Evolutionary conservation across 2,113 vertebrate genomes (phyloP).

Genomic region (Dascyllus trimaculatus): DNA sequence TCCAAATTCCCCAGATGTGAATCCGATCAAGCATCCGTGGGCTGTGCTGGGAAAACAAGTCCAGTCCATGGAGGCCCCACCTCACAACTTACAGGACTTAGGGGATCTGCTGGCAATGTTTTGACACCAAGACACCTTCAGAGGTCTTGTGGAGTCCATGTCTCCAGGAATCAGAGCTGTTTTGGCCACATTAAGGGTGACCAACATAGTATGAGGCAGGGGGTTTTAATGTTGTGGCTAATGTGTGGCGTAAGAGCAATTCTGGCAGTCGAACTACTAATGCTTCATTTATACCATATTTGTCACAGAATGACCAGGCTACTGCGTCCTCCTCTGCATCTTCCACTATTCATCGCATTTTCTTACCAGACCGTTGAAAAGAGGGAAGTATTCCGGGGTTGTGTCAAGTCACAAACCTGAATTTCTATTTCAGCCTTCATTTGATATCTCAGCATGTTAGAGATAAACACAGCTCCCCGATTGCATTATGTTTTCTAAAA

Average conservation of each 20-base stretch:
- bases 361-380: neutral
- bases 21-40: neutral
- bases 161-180: no score
- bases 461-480: slow-evolving; percentile 30
- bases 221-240: no score
- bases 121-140: no score
- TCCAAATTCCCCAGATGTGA: neutral
- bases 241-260: neutral
- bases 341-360: neutral
- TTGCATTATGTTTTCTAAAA: slow-evolving; percentile 19
- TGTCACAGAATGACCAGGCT: slow-evolving; percentile 14
- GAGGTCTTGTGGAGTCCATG: no score
- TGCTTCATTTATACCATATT: slow-evolving; percentile 16
- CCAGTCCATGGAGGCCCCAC: neutral
- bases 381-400: neutral
- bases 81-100: no score
- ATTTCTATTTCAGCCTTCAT: slow-evolving; percentile 44
- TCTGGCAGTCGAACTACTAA: neutral
- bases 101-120: no score
- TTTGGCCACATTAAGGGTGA: no score
- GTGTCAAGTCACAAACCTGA: slow-evolving; percentile 24
- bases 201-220: no score
- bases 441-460: slow-evolving; percentile 32
- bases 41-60: neutral
- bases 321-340: slow-evolving; percentile 4